Base-by-base conservation (phyloP, 2,113 vertebrate genomes). In the Burhinus bistriatus region DNA sequence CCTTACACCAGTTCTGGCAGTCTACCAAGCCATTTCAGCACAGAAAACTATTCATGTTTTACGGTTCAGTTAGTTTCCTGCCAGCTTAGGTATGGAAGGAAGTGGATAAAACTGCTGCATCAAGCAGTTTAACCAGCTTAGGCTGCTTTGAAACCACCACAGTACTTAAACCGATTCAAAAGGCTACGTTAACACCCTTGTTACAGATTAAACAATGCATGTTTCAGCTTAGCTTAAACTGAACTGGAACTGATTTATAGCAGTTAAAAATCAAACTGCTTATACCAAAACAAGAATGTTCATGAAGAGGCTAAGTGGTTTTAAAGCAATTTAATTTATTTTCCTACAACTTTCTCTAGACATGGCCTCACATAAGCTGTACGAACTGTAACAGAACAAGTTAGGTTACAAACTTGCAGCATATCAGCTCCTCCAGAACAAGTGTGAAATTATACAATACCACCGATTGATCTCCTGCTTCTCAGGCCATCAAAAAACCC, bases 101-200 rank as follows among this genome's bases (percentile, higher is more conserved):
- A 95, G 87, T 85, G 87, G 89, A 93, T 64, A 72, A 59, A 96
- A 84, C 81, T 96, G 91, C 84, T 87, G 57, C 78, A 79, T 1
- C 1, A 11, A 96, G 91, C 81, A 87, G 83, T 57, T 19, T 68
- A 81, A 91, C 89, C 84, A 93, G 77, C 70, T 85, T 21, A 89
- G 57, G 73, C 91, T 83, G 83, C 96, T 94, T 82, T 94, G 77
- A 89, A 96, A 94, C 61, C 87, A 92, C 51, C 65, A 75, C 3
- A 2, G 78, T 87, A 64, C 89, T 85, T n/a, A 84, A 64, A 76
- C 13, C 25, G 7, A 52, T 49, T 79, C 81, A 87, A 94, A 84
- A 87, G 49, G 52, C 51, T 84, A 16, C 16, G 19, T 29, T 81
- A 72, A 90, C 69, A 78, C 12, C 17, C 9, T 4, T 57, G 70